Base-by-base conservation (phyloP, 2,888 invertebrate species). In the Zootermopsis nevadensis region DNA sequence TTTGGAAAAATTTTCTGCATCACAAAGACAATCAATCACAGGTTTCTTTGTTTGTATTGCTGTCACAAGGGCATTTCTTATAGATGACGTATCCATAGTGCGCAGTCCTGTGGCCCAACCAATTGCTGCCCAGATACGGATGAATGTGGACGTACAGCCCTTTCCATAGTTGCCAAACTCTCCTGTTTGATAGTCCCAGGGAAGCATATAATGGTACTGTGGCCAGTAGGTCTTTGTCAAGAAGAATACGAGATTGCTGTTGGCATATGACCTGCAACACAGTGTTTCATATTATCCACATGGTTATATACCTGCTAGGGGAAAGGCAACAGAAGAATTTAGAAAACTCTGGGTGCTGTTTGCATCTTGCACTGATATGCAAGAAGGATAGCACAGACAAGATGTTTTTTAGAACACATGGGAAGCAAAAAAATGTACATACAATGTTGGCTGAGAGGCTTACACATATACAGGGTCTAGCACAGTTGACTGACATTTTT, bases 161-260 rank as follows among this genome's bases (percentile, higher is more conserved):
- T 89, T 87, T 84, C 92, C 92, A 87, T 74, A 88, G 74, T 92
- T 92, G 3, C 96, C 96, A 86, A 92, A 96, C 89, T 97, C 96
- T 15, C 95, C 94, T n/a, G 93, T 93, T 87, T 95, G 95, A 89
- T 95, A 96, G 87, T 97, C 96, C 90, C 93, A 93, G 0, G 96
- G 95, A 33, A 95, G 88, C 33, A 95, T 87, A 86, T 96, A 96
- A 87, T 97, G 96, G 87, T 95, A 97, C 85, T 94, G 94, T 0
- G 94, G 93, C 96, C 96, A 96, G 88, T 94, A 94, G 3, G 93
- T 94, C 88, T 94, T 95, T 6, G 92, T 93, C 7, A 96, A 88
- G 79, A 96, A 89, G 88, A 96, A 96, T 15, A 96, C 93, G 85
- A 93, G 90, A 88, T 95, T 95, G 6, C 95, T 94, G 86, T 96